A percentile compares a stretch with the other conserved stretches of the same genome.
These are phyloP conservation scores for Lichenostomus cassidix DNA, from an alignment of 2,113 vertebrate species.

Conservation along the genomic window DNA sequence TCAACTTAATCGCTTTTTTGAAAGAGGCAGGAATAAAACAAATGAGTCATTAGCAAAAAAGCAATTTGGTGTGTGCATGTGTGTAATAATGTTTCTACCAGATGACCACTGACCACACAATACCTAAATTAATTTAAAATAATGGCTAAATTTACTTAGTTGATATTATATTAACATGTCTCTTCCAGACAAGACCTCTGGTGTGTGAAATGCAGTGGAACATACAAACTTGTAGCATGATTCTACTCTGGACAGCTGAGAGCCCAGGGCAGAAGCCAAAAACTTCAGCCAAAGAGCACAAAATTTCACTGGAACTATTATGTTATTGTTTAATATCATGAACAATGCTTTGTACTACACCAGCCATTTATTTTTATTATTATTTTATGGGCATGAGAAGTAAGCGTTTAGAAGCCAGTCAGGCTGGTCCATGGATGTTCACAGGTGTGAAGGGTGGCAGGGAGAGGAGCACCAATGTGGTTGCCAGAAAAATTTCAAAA, in stretches of 20 bases:
- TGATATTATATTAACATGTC: background rate
- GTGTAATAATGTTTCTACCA: background rate
- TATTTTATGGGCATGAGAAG: background rate
- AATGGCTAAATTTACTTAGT: background rate
- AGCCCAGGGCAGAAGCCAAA: background rate
- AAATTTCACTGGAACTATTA: background rate
- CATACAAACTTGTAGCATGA: too few relatives aligned
- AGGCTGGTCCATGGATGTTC: background rate
- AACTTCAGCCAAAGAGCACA: background rate
- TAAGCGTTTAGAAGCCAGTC: background rate
- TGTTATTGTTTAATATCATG: background rate
- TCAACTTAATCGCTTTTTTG: slow-evolving; percentile 34
- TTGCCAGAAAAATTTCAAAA: background rate
- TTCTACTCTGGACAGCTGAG: background rate
- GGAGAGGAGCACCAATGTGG: background rate
- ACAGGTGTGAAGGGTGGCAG: background rate
- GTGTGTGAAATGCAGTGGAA: background rate
- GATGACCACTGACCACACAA: background rate
- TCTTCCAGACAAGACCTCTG: background rate
- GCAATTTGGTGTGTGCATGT: background rate
- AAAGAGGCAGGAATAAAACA: slow-evolving; percentile 24
- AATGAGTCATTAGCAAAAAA: slow-evolving; percentile 47
- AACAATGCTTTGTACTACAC: background rate
- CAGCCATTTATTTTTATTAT: background rate
- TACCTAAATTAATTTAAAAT: slow-evolving; percentile 13